These are phyloP conservation scores for Morelia viridis DNA, from an alignment of 2,797 vertebrate species.

Conservation along the genomic window DNA sequence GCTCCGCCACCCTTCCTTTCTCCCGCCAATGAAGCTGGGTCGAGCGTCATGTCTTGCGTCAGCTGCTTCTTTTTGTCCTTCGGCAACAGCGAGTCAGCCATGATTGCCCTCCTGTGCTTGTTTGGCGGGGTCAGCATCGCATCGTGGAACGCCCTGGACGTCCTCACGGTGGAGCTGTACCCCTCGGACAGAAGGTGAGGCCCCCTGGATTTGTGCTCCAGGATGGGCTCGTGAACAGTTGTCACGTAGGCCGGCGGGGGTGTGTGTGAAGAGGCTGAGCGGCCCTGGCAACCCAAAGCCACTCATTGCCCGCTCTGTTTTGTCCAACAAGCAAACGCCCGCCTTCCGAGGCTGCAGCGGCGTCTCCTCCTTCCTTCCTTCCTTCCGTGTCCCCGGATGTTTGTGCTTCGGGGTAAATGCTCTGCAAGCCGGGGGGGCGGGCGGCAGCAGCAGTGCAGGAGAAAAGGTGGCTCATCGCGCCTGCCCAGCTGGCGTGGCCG, in stretches of 20 bases:
- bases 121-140: conserved; percentile 97
- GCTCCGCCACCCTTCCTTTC: not conserved
- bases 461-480: not conserved
- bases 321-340: not conserved
- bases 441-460: not conserved
- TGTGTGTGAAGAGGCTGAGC: not conserved
- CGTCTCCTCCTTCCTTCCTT: no score
- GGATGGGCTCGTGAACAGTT: not conserved
- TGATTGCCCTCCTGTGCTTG: conserved; percentile 96
- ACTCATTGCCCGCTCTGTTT: not conserved
- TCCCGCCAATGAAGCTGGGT: conserved; percentile 80
- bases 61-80: conserved; percentile 98
- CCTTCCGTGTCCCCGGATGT: rapidly evolving
- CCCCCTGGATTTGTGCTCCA: not conserved
- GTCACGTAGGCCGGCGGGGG: not conserved
- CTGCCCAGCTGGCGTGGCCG: not conserved
- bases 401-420: not conserved
- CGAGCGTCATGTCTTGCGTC: conserved; percentile 94
- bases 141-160: conserved; percentile 94
- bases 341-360: not conserved
- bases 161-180: conserved; percentile 95
- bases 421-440: not conserved
- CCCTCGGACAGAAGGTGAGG: conserved; percentile 92
- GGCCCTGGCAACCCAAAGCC: not conserved
- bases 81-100: conserved; percentile 95